Evolutionary conservation across 2,113 vertebrate species (phyloP).

Genomic region (Pyxicephalus adspersus): DNA sequence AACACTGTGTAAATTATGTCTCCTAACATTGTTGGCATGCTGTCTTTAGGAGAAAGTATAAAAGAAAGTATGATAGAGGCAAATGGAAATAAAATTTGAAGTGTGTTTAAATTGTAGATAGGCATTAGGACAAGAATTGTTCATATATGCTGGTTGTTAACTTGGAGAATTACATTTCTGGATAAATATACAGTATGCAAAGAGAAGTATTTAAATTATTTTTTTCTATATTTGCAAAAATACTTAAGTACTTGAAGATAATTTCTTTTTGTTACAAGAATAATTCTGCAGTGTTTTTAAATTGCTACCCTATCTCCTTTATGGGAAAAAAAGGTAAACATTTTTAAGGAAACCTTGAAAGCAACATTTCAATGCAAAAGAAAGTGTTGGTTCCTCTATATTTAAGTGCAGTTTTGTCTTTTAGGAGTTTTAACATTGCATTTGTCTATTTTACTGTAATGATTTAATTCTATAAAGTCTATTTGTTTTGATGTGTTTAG

Average conservation of each 20-base stretch:
- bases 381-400: too few species aligned
- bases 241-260: neutral
- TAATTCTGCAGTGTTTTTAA: too few species aligned
- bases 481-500: too few species aligned
- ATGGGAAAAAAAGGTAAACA: too few species aligned
- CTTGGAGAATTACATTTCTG: neutral
- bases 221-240: neutral
- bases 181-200: conserved; percentile 9
- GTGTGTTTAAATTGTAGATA: neutral
- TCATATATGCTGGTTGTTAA: neutral
- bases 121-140: neutral
- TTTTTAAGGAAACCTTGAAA: neutral
- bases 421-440: too few species aligned
- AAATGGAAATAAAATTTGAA: neutral
- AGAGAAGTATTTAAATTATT: neutral
- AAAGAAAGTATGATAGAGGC: neutral
- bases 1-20: neutral
- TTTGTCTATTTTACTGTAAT: too few species aligned
- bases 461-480: too few species aligned
- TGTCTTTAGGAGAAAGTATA: neutral
- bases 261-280: neutral
- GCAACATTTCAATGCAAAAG: conserved; percentile 10
- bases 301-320: too few species aligned
- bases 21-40: neutral
- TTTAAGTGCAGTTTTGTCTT: too few species aligned